Evolutionary conservation across 2,113 vertebrate genomes (phyloP), one percentile per base, ranked within the genome.

Genomic region (Willisornis vidua): DNA sequence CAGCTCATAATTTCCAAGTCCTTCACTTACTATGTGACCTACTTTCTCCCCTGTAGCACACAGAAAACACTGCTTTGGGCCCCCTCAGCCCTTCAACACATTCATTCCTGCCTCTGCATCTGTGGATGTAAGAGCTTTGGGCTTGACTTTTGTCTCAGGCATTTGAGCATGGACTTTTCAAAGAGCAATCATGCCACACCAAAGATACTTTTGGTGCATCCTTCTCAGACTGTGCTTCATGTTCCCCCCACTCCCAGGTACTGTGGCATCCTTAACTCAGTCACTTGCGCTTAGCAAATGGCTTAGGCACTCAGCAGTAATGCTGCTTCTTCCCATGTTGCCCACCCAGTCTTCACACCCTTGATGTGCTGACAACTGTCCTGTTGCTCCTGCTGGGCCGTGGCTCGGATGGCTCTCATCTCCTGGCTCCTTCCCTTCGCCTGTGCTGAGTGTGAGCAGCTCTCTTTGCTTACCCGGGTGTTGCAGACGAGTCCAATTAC

Each of bases 401-500:
- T 6, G 25, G 63, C 75, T 92, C 37, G 4, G 51, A 79, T 55
- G 57, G 68, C 46, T 89, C 41, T 45, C 0, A 19, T 35, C 20
- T 76, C 63, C 76, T 89, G 90, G 63, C 76, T 95, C 90, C 75
- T 63, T 92, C 78, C 55, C 48, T 71, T 52, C 0, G 35, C 49
- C 72, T 81, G 68, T 3, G 4, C 61, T 10, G 46, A 89, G 83
- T 0, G 0, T 5, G 57, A 95, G 62, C 87, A 65, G 81, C 74
- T 87, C 61, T 0, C 92, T 94, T 62, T 58, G 55, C 92, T 88
- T 59, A 52, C 62, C 65, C 55, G 0, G 29, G 63, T 63, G 39
- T 9, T 86, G 79, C 82, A 95, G 82, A 91, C 8, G 41, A 83
- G 72, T 96, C 87, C 92, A 86, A 75, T 86, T 92, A 93, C 94